Evolutionary conservation across 2,888 invertebrate genomes (phyloP).

Genomic region (Melolontha melolontha): DNA sequence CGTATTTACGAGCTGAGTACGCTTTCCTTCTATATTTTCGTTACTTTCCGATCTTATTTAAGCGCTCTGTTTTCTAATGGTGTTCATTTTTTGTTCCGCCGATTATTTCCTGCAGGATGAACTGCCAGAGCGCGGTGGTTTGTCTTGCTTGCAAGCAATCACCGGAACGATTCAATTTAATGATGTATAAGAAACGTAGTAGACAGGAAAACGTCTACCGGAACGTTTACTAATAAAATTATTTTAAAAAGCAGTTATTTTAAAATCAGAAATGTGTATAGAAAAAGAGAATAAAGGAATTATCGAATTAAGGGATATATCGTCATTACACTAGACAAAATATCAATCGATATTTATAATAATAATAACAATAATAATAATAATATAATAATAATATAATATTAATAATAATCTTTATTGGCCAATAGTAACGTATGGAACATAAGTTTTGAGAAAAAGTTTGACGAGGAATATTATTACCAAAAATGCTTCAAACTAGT

Average conservation of each 20-base stretch:
- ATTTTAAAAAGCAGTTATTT: conserved; percentile 1
- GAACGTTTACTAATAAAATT: conserved; percentile 14
- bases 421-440: too few relatives aligned
- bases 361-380: too few relatives aligned
- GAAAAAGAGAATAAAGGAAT: too few relatives aligned
- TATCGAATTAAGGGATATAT: too few relatives aligned
- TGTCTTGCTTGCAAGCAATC: conserved; percentile 28
- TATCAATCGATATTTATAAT: too few relatives aligned
- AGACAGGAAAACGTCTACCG: background rate
- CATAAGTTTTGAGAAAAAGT: too few relatives aligned
- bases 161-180: conserved; percentile 27
- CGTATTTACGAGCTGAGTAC: conserved; percentile 3
- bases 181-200: conserved; percentile 28
- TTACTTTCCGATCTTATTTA: conserved; percentile 23
- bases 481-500: too few relatives aligned
- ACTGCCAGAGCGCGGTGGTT: conserved; percentile 12
- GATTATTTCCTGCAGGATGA: conserved; percentile 29
- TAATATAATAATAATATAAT: too few relatives aligned
- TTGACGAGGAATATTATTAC: too few relatives aligned
- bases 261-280: too few relatives aligned
- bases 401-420: too few relatives aligned
- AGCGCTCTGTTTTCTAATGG: conserved; percentile 30
- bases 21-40: conserved; percentile 15
- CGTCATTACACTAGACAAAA: too few relatives aligned
- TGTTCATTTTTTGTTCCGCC: conserved; percentile 23